phyloP scores from a whole-genome alignment of 2,797 vertebrate species.

The Cossypha caffra region DNA sequence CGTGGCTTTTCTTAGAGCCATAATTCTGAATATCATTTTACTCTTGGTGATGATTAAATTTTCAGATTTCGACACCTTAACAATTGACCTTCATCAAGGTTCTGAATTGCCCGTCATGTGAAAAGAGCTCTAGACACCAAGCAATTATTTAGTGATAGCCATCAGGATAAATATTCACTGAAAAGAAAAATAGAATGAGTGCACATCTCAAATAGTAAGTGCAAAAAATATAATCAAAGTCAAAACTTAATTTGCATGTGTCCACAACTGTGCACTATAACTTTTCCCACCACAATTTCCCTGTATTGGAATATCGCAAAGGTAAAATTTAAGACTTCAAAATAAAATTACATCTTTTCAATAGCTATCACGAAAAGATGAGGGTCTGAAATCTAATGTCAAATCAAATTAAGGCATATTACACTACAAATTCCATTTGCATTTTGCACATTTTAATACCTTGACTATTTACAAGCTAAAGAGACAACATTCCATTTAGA shows the following conservation, averaged over 20 bases:
- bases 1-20: conserved; percentile 60
- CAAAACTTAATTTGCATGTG: conserved; percentile 81
- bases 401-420: conserved; percentile 60
- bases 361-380: conserved; percentile 61
- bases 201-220: conserved; percentile 36
- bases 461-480: neutral
- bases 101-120: conserved; percentile 56
- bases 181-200: conserved; percentile 52
- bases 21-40: conserved; percentile 59
- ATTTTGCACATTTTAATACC: conserved; percentile 30
- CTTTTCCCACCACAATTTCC: conserved; percentile 65
- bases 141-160: conserved; percentile 76
- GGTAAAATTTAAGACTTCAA: conserved; percentile 74
- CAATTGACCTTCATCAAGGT: conserved; percentile 76
- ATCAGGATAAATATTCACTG: conserved; percentile 50
- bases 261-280: conserved; percentile 60
- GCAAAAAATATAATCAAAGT: conserved; percentile 71
- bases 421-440: conserved; percentile 26
- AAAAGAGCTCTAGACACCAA: conserved; percentile 68
- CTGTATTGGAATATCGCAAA: conserved; percentile 32
- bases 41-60: conserved; percentile 58
- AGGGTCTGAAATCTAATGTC: conserved; percentile 59
- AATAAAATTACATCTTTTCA: conserved; percentile 72
- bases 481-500: neutral
- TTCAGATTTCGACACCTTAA: conserved; percentile 71